Conservation (phyloP, 2,113 vertebrate species). For the Columba livia region DNA sequence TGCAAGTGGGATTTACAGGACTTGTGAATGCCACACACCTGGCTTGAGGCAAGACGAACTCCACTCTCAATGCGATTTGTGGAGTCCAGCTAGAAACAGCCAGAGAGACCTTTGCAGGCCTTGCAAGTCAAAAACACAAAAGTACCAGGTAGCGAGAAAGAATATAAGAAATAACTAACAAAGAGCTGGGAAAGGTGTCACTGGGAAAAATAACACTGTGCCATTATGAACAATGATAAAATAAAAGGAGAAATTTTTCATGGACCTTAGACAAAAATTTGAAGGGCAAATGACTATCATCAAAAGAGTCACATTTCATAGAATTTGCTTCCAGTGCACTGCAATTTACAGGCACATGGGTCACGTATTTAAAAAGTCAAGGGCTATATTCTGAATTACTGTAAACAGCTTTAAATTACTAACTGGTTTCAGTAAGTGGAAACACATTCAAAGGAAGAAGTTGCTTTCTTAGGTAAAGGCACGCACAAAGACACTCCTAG, state of each 20-base stretch:
- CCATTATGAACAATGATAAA: background rate
- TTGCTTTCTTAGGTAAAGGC: background rate
- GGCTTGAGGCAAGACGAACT: background rate
- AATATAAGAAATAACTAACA: background rate
- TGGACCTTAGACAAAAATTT: background rate
- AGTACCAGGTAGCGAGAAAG: background rate
- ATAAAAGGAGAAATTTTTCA: background rate
- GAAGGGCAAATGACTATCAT: background rate
- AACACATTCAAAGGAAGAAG: background rate
- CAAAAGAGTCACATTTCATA: background rate
- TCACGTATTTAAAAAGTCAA: background rate
- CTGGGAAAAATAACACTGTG: background rate
- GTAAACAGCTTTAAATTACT: background rate
- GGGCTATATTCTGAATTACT: background rate
- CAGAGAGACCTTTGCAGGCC: background rate
- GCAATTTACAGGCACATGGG: background rate
- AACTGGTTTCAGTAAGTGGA: background rate
- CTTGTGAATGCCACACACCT: background rate
- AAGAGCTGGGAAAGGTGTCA: background rate
- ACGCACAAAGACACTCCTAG: background rate
- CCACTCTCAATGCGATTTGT: background rate
- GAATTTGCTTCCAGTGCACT: background rate
- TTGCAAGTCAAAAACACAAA: background rate
- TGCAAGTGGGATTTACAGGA: background rate
- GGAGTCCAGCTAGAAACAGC: background rate